Percentiles rank a stretch among this genome's conserved stretches.
Conservation (phyloP, 2,113 vertebrate genomes). For the Hippocampus comes region DNA sequence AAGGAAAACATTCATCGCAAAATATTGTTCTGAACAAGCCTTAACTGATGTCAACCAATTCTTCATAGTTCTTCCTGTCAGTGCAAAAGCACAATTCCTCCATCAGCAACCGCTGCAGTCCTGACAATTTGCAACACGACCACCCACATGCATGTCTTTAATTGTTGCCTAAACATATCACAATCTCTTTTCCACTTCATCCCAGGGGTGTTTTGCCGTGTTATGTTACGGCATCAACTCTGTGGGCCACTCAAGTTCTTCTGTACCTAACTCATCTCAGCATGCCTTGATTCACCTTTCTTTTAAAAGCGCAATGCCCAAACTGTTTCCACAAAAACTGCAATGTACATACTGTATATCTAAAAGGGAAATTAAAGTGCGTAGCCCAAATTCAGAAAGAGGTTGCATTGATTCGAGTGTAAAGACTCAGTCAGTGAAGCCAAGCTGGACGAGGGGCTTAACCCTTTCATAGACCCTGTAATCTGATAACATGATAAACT, state of each 20-base stretch:
- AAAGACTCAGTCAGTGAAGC: neutral
- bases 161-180: neutral
- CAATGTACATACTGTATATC: no score
- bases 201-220: neutral
- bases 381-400: neutral
- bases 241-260: neutral
- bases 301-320: neutral
- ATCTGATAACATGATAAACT: no score
- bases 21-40: conserved; percentile 19
- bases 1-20: conserved; percentile 6
- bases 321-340: neutral
- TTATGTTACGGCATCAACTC: neutral
- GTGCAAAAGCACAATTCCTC: neutral
- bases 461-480: no score
- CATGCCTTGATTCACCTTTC: neutral
- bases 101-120: neutral
- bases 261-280: neutral
- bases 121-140: neutral
- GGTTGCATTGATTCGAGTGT: neutral
- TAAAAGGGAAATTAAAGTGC: no score
- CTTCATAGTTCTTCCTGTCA: neutral
- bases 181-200: neutral
- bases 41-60: neutral
- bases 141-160: neutral
- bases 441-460: neutral